These are phyloP conservation scores for Ophioninae sp. DNA, from an alignment of 2,888 invertebrate species.

Conservation along the genomic window DNA sequence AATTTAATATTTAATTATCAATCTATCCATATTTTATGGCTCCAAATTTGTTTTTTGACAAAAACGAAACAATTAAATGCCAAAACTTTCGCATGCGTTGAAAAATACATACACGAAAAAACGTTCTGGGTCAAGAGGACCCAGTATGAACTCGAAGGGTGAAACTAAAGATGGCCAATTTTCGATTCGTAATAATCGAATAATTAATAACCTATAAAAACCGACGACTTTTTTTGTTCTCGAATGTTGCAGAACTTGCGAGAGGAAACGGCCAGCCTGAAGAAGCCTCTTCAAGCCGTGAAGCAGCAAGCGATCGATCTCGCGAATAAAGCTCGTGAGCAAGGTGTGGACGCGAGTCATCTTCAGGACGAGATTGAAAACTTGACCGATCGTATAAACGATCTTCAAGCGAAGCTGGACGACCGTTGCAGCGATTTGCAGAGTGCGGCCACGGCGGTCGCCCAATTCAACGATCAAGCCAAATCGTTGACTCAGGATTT, in stretches of 20 bases:
- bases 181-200: too few species aligned
- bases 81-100: too few species aligned
- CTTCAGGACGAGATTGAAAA: slow-evolving; percentile 90
- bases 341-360: slow-evolving; percentile 89
- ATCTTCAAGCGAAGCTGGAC: slow-evolving; percentile 88
- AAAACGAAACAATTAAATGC: too few species aligned
- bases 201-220: not conserved
- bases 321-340: slow-evolving; percentile 88
- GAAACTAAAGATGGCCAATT: too few species aligned
- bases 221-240: not conserved
- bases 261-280: slow-evolving; percentile 90
- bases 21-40: too few species aligned
- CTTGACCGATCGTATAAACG: slow-evolving; percentile 89
- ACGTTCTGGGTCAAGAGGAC: too few species aligned
- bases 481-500: slow-evolving; percentile 90
- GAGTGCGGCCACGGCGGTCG: slow-evolving; percentile 92
- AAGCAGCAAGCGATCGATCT: slow-evolving; percentile 89
- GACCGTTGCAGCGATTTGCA: slow-evolving; percentile 91
- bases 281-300: slow-evolving; percentile 87
- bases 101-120: too few species aligned
- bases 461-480: slow-evolving; percentile 94
- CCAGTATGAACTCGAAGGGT: too few species aligned
- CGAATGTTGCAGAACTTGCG: slow-evolving; percentile 82
- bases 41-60: too few species aligned
- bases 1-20: too few species aligned